These are phyloP conservation scores for Tragopan temminckii DNA, from an alignment of 2,797 vertebrate genomes.

Conservation along the genomic window DNA sequence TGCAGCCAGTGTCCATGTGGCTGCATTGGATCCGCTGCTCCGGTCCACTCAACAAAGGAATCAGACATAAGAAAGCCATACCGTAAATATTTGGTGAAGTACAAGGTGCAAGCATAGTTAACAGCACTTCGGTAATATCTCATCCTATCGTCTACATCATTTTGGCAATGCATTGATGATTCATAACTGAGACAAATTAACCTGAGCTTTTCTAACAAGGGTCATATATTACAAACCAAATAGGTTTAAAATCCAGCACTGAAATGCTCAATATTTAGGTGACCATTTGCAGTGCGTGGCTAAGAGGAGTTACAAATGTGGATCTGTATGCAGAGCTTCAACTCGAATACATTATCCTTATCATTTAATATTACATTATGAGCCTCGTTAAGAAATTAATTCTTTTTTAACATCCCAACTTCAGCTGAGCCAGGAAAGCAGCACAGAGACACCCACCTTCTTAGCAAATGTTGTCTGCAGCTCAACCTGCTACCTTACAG, in stretches of 20 bases:
- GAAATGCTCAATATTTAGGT: background rate
- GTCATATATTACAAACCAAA: background rate
- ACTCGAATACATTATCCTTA: background rate
- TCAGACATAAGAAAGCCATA: background rate
- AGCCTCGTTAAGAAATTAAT: background rate
- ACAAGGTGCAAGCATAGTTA: background rate
- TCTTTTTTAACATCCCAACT: background rate
- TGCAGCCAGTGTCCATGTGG: background rate
- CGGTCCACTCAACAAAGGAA: background rate
- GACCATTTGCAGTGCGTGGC: background rate
- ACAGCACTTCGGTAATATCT: background rate
- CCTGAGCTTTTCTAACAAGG: background rate
- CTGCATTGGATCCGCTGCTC: background rate
- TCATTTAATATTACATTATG: background rate
- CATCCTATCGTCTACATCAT: background rate
- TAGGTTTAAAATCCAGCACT: background rate
- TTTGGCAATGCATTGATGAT: background rate
- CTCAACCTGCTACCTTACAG: background rate
- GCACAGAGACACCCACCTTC: background rate
- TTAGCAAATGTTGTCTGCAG: background rate
- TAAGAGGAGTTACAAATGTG: background rate
- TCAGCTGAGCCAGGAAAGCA: background rate
- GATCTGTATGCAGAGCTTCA: background rate
- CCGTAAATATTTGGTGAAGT: background rate
- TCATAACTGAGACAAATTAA: background rate